Conservation (phyloP, 2,888 invertebrate genomes). For the Stenotaenia linearis region DNA sequence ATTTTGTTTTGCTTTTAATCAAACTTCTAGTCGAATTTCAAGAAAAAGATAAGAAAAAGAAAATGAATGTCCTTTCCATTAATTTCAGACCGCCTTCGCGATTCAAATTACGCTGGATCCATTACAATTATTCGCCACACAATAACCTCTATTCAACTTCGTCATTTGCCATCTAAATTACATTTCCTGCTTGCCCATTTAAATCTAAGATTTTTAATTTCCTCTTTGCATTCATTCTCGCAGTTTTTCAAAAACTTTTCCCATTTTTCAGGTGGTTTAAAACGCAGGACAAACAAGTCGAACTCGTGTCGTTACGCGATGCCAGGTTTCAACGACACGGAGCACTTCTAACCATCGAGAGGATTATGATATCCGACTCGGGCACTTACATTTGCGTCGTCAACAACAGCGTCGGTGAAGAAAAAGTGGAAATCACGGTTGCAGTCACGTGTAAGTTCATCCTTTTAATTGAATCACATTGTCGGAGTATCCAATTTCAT, state of each 20-base stretch:
- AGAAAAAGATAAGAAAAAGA: neutral
- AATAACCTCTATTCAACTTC: neutral
- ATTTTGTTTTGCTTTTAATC: no score
- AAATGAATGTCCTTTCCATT: neutral
- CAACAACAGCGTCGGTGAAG: slow-evolving; percentile 37
- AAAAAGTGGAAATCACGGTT: slow-evolving; percentile 35
- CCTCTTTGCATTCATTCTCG: neutral
- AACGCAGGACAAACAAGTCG: slow-evolving; percentile 34
- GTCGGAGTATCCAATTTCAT: neutral
- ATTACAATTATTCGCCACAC: neutral
- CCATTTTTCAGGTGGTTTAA: slow-evolving; percentile 36
- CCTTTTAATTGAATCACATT: neutral
- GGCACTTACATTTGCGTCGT: slow-evolving; percentile 35
- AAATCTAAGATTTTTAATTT: neutral
- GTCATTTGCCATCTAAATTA: neutral
- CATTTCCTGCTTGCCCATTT: neutral
- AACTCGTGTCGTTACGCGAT: slow-evolving; percentile 26
- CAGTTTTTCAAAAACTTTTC: neutral
- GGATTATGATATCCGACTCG: slow-evolving; percentile 35
- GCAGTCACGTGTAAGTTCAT: slow-evolving; percentile 35
- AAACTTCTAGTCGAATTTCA: no score
- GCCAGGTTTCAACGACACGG: slow-evolving; percentile 29
- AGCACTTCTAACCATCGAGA: slow-evolving; percentile 35
- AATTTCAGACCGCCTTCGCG: neutral
- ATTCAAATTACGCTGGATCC: neutral